Conservation (phyloP, 2,888 invertebrate genomes). For the Cheilosia urbana region DNA sequence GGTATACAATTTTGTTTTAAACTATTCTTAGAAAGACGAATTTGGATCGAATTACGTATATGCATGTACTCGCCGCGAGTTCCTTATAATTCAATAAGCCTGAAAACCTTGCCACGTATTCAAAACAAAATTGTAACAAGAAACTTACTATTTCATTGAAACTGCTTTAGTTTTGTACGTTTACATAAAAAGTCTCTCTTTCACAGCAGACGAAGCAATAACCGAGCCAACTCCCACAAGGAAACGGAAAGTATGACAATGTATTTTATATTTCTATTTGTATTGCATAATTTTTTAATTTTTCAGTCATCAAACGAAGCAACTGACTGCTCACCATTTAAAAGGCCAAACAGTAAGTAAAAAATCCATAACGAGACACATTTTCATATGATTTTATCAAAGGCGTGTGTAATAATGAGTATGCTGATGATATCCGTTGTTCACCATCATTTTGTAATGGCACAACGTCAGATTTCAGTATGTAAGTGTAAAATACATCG, state of each 20-base stretch:
- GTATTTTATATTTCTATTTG: background rate
- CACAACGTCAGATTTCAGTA: conserved; percentile 9
- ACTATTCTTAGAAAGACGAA: background rate
- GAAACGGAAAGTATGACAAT: conserved; percentile 34
- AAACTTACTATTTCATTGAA: too few species aligned
- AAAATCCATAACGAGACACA: background rate
- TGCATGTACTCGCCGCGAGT: too few species aligned
- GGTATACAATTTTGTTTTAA: conserved; percentile 22
- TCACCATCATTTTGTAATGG: conserved; percentile 15
- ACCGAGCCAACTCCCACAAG: background rate
- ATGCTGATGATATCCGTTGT: conserved; percentile 15
- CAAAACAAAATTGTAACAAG: too few species aligned
- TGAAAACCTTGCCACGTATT: too few species aligned
- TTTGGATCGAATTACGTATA: too few species aligned
- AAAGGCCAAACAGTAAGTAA: conserved; percentile 7
- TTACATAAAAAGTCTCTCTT: too few species aligned
- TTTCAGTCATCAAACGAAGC: conserved; percentile 14
- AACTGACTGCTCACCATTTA: background rate
- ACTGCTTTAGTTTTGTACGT: too few species aligned
- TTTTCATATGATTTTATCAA: background rate
- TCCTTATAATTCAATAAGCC: too few species aligned
- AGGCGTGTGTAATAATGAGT: background rate
- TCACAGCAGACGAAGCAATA: too few species aligned
- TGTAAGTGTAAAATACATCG: conserved; percentile 10
- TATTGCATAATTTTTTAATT: background rate